Evolutionary conservation across 1,140 invertebrate genomes (phyloP).

Genomic region (Trissolcus basalis): DNA sequence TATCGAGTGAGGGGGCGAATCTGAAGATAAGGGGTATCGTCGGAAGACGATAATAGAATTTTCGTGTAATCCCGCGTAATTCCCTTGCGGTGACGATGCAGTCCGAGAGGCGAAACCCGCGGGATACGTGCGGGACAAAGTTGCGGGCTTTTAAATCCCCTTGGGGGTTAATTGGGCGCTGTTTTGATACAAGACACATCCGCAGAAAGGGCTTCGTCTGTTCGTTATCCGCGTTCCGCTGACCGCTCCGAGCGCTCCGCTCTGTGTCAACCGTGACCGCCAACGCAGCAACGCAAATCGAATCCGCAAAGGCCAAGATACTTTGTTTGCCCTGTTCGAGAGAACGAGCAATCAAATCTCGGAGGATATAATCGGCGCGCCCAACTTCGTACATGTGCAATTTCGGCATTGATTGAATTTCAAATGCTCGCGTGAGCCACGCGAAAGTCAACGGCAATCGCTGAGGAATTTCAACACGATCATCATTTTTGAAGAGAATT

Average conservation of each 20-base stretch:
- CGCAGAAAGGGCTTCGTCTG: conserved; percentile 55
- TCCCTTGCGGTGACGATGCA: conserved; percentile 69
- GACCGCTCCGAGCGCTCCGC: conserved; percentile 20
- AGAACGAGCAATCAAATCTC: conserved; percentile 46
- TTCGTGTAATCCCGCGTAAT: conserved; percentile 76
- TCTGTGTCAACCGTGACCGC: conserved; percentile 20
- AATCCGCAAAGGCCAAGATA: conserved; percentile 18
- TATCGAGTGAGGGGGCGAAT: conserved; percentile 1
- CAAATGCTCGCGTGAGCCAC: conserved; percentile 25
- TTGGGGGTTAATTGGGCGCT: conserved; percentile 73
- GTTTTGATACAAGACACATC: conserved; percentile 71
- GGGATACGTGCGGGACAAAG: conserved; percentile 61
- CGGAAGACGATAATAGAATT: conserved; percentile 76
- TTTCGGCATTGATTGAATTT: conserved; percentile 43
- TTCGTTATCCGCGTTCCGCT: conserved; percentile 39
- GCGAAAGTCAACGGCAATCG: conserved; percentile 1
- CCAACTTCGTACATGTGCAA: conserved; percentile 24
- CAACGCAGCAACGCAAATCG: conserved; percentile 30
- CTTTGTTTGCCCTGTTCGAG: conserved; percentile 29
- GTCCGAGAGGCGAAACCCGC: conserved; percentile 43
- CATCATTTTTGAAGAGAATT: no score
- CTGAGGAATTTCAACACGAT: no score
- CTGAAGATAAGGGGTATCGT: conserved; percentile 40
- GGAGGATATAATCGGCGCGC: conserved; percentile 34
- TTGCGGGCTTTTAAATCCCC: conserved; percentile 69